These are phyloP conservation scores for Apostichopus californicus DNA, from an alignment of 35 echinoderm and acorn worm species.

Conservation along the genomic window DNA sequence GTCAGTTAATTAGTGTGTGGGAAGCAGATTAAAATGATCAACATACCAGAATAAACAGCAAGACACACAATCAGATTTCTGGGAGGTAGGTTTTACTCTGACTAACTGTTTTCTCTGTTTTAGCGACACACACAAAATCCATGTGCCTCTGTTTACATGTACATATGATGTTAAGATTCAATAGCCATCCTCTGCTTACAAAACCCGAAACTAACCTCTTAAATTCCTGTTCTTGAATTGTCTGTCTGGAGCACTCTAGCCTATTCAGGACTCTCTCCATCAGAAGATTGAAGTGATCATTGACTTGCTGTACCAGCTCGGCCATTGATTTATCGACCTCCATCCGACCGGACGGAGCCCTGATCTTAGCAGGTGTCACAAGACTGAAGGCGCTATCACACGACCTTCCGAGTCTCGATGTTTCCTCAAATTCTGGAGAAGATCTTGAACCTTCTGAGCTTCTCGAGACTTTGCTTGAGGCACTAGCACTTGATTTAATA, in stretches of 20 bases:
- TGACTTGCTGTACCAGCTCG: background rate
- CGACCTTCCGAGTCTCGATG: background rate
- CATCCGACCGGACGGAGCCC: background rate
- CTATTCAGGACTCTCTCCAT: background rate
- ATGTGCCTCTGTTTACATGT: too few species aligned
- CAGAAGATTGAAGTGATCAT: slow-evolving; percentile 1
- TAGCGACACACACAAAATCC: too few species aligned
- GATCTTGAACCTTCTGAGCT: background rate
- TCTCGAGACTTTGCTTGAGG: background rate
- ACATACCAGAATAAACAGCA: too few species aligned
- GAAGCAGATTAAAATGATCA: too few species aligned
- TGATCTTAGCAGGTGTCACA: background rate
- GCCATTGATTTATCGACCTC: background rate
- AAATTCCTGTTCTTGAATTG: background rate
- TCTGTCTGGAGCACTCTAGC: background rate
- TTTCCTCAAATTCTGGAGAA: background rate
- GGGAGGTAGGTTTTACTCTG: too few species aligned
- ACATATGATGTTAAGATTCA: too few species aligned
- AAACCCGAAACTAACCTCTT: background rate
- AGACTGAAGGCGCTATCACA: slow-evolving; percentile 5
- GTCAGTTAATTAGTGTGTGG: too few species aligned
- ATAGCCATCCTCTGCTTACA: too few species aligned
- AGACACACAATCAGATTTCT: too few species aligned
- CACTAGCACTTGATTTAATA: background rate
- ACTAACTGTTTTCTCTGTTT: too few species aligned